Base-by-base conservation (phyloP, 2,113 vertebrate genomes). In the Apteryx owenii region DNA sequence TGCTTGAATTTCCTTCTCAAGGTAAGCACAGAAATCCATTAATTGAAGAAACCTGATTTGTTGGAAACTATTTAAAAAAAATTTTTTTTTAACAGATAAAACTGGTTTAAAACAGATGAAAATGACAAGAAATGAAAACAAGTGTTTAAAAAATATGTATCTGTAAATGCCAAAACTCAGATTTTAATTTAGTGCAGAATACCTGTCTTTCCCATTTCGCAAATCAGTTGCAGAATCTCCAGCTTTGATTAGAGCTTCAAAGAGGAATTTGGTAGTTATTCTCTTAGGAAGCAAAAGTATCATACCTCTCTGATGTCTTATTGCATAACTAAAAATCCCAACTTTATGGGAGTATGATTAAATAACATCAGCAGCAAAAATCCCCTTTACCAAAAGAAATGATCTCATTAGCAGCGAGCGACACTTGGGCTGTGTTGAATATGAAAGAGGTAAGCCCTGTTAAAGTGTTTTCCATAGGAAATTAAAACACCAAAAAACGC, bases 191-290 rank as follows among this genome's bases (percentile, higher is more conserved):
- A 89, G 72, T 48, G 71, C 33, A 75, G 80, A 79, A 89, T 79
- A 81, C 72, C 92, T 90, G 83, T 53, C 66, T 38, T 54, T 60
- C 54, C 71, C 42, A 33, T 26, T 85, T 86, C 86, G 89, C 75
- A 36, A 80, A 50, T 50, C 62, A 72, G 53, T 26, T 83, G 80
- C 83, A 85, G 58, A 42, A 58, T 85, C 50, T 31, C 68, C 77
- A 4, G 19, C 95, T 96, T 95, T 91, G 93, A 95, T 90, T 91
- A 38, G 54, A 76, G 69, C 86, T 96, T 96, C 93, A 96, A 92
- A 93, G 93, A 90, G 64, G 58, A 95, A 93, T 53, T 40, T 80
- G 72, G 40, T 75, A 73, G 92, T 96, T 96, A 76, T 90, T 89
- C 70, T 93, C 51, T 1, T 10, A 50, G 85, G 75, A 94, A 89